Conservation (phyloP, 2,888 invertebrate species). For the Eupithecia subfuscata region DNA sequence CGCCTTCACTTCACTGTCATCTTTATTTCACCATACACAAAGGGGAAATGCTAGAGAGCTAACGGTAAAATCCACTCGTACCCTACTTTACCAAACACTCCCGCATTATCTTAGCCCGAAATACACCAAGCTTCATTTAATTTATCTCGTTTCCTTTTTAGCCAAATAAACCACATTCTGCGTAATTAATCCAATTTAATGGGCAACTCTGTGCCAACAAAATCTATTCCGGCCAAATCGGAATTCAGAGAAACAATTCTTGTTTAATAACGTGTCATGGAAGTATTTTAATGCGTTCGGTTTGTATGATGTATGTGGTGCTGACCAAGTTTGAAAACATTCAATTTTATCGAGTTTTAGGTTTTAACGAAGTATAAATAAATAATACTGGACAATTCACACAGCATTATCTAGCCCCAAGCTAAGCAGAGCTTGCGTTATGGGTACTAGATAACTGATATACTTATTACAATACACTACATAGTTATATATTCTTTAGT, state of each 20-base stretch:
- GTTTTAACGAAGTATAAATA: no score
- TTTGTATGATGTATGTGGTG: conserved; percentile 55
- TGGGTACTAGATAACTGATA: no score
- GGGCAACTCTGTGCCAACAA: conserved; percentile 56
- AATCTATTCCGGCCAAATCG: conserved; percentile 36
- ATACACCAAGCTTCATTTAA: conserved; percentile 38
- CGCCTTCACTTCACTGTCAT: background rate
- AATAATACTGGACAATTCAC: no score
- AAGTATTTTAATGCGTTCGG: conserved; percentile 74
- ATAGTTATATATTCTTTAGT: no score
- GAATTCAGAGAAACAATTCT: conserved; percentile 56
- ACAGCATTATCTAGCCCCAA: no score
- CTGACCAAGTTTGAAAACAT: conserved; percentile 18
- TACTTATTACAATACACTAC: no score
- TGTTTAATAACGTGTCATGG: conserved; percentile 66
- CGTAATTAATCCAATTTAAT: conserved; percentile 67
- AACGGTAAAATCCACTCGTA: conserved; percentile 4
- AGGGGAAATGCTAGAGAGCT: background rate
- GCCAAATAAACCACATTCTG: conserved; percentile 43
- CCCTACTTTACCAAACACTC: conserved; percentile 52
- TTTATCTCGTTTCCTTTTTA: conserved; percentile 41
- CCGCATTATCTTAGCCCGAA: conserved; percentile 34
- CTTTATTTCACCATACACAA: background rate
- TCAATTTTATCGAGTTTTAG: background rate
- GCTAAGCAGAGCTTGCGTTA: no score